Evolutionary conservation across 2,113 vertebrate species (phyloP), one percentile per base, ranked within the genome.

Genomic region (Artemisiospiza belli): DNA sequence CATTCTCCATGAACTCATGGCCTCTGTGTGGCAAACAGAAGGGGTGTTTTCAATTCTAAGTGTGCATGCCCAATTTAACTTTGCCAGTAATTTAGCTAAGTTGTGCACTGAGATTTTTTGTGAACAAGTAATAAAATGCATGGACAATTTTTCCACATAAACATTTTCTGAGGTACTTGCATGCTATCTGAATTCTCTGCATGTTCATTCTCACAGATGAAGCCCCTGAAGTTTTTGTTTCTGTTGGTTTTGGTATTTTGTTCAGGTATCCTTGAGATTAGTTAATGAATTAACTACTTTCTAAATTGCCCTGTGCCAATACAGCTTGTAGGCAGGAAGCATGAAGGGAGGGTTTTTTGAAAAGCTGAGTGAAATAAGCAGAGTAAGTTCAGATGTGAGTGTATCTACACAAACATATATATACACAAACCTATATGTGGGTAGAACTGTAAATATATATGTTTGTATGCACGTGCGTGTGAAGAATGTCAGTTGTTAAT

Each of bases 101-200:
- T 95, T 94, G 92, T 92, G 85, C 82, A 92, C 58, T 93, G 95
- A 97, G 95, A 94, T 91, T 91, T 94, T 94, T 92, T 91, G 87
- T 85, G 93, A 96, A 90, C 85, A 90, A 92, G 92, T 95, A 94
- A 94, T 95, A 97, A 96, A 97, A 96, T 91, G 92, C 95, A 92
- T 87, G 95, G 89, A 31, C 83, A 94, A 74, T 97, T 97, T 95
- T 95, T 94, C 91, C 85, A 93, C 83, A 90, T 76, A 92, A 96
- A 93, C 59, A 79, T 96, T 97, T 96, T 95, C 59, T 77, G 73
- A 84, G 54, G 93, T 93, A 74, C 90, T 94, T 87, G 63, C 83
- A 79, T 68, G 63, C 84, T 73, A 11, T 87, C 85, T 81, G 64
- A 92, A 92, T 95, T 86, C 82, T 80, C 93, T 79, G 25, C 33